Evolutionary conservation across 2,113 vertebrate genomes (phyloP), one percentile per base, ranked within the genome.

Genomic region (Asarcornis scutulata): DNA sequence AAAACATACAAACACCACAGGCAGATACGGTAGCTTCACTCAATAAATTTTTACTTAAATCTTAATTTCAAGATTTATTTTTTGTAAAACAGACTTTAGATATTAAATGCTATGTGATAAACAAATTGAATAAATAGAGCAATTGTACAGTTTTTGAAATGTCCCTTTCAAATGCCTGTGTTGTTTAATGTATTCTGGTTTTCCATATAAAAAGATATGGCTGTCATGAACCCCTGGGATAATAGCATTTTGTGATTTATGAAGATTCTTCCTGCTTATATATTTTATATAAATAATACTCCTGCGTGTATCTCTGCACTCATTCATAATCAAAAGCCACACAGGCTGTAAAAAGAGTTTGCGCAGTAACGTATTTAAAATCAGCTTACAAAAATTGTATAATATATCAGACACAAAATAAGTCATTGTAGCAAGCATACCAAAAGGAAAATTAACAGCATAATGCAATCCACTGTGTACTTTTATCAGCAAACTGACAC

Each of bases 271-370:
- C 89, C 90, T 82, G 88, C 94, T 96, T 96, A 95, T 96, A 85
- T 89, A 96, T 96, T 97, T 98, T 97, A 97, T 95, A 96, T 96
- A 97, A 98, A 97, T 96, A 96, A 96, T 78, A 92, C 80, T 59
- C 87, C 67, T 84, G 77, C 6, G 15, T 91, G 83, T 87, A 76
- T 93, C 92, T 87, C 83, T 29, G 93, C 12, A 17, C 97, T 97
- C 94, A 91, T 96, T 97, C 97, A 97, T 97, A 96, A 97, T 97
- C 95, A 90, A 94, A 97, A 95, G 90, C 95, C 40, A 83, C 89
- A 72, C 34, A 7, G 77, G 77, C 96, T 81, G 88, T 62, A 13
- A 88, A 86, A 82, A 89, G 92, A 76, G 88, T 71, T 94, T 75
- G 89, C 1, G 2, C 83, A 72, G 79, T 46, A 95, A 80, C 84